Evolutionary conservation across 2,888 invertebrate genomes (phyloP), one percentile per base, ranked within the genome.

Genomic region (Trichacis sp.): DNA sequence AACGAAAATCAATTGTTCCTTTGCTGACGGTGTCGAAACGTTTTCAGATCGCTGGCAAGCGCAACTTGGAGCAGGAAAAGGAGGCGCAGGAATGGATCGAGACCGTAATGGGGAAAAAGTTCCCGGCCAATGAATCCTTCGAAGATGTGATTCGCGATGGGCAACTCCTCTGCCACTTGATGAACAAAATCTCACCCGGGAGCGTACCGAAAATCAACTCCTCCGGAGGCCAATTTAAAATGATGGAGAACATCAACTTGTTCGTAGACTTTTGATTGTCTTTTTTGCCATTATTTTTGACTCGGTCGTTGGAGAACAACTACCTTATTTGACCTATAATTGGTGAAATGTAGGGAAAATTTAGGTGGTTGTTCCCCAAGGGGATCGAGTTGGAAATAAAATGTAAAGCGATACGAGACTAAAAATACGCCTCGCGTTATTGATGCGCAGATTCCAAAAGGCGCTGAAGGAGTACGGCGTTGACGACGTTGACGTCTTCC

Each of bases 221-320:
- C 74, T 90, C 92, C 47, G 97, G 97, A 75, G 97, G 97, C 83
- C 97, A 97, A 84, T 99, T 99, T 91, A 98, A 98, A 85, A 93
- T 98, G 92, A 99, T 99, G 98, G 98, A 99, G 86, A 99, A 99
- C 89, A 96, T 98, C 85, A 96, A 95, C 87, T 88, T 91, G 93
- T 97, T 87, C 24, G 8, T 24, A 24, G 24, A n/a, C n/a, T n/a
- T n/a, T n/a, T n/a, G n/a, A n/a, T n/a, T n/a, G n/a, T n/a, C n/a
- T n/a, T n/a, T n/a, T n/a, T n/a, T n/a, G n/a, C n/a, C n/a, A n/a
- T n/a, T n/a, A n/a, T n/a, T n/a, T n/a, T n/a, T n/a, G n/a, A n/a
- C n/a, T n/a, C n/a, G n/a, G n/a, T n/a, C n/a, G n/a, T n/a, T n/a
- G n/a, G n/a, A n/a, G n/a, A n/a, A n/a, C n/a, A n/a, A n/a, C n/a